phyloP scores from a whole-genome alignment of 2,113 vertebrate genomes.

The Oceanites oceanicus region DNA sequence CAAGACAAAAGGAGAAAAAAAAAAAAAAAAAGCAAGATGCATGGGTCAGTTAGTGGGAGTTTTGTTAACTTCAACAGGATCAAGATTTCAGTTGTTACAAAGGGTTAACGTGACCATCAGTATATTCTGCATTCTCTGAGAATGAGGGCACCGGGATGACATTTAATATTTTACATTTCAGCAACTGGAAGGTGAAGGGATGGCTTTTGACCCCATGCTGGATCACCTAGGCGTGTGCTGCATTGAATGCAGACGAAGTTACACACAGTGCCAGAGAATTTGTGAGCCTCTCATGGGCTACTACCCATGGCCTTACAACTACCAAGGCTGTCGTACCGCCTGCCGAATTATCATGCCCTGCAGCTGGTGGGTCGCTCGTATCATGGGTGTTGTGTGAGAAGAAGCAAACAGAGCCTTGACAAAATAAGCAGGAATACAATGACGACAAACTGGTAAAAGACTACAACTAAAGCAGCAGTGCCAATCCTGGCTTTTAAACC shows the following conservation, averaged over 20 bases:
- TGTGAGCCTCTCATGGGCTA: slow-evolving; percentile 89
- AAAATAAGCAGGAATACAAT: not conserved
- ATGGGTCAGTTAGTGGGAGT: not conserved
- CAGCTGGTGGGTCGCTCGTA: slow-evolving; percentile 94
- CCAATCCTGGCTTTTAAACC: not conserved
- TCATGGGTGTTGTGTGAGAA: slow-evolving; percentile 85
- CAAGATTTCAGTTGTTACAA: not conserved
- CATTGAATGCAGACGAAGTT: slow-evolving; percentile 86
- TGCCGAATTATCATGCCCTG: slow-evolving; percentile 94
- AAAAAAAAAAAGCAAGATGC: not conserved
- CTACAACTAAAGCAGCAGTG: not conserved
- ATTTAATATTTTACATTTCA: slow-evolving; percentile 46
- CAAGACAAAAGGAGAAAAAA: not conserved
- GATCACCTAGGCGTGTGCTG: slow-evolving; percentile 94
- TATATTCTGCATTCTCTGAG: not conserved
- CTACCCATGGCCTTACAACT: slow-evolving; percentile 88
- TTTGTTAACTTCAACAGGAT: not conserved
- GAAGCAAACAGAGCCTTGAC: not conserved
- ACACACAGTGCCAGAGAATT: slow-evolving; percentile 90
- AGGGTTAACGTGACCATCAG: not conserved
- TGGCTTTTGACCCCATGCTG: slow-evolving; percentile 92
- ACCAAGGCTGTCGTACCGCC: slow-evolving; percentile 86
- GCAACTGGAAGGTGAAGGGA: slow-evolving; percentile 81
- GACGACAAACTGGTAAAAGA: not conserved
- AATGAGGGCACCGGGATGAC: not conserved